Evolutionary conservation across 2,888 invertebrate species (phyloP).

Genomic region (Zhengitettix transpicula): DNA sequence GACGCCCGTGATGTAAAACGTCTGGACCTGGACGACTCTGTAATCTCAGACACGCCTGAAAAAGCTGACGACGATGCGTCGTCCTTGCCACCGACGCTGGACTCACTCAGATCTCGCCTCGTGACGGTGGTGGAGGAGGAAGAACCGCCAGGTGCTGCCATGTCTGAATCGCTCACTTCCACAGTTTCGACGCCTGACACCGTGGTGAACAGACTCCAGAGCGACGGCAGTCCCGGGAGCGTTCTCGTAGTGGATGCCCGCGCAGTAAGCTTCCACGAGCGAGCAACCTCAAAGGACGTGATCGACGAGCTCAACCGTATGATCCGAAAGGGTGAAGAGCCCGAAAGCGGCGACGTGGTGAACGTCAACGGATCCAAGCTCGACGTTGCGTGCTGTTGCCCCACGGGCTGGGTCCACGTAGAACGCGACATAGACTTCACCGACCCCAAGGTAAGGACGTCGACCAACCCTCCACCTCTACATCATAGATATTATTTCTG

Average conservation of each 20-base stretch:
- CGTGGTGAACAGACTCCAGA: conserved; percentile 28
- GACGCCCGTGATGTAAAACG: neutral
- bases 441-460: conserved; percentile 50
- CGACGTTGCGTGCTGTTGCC: conserved; percentile 48
- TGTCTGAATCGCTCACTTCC: conserved; percentile 47
- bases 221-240: conserved; percentile 20
- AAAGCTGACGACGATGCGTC: neutral
- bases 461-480: too few relatives aligned
- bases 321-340: conserved; percentile 37
- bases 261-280: conserved; percentile 52
- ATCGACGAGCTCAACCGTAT: conserved; percentile 56
- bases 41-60: neutral
- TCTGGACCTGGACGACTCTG: neutral
- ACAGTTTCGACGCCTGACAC: conserved; percentile 55
- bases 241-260: conserved; percentile 31
- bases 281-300: conserved; percentile 58
- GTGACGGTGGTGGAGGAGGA: conserved; percentile 44
- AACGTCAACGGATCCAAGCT: conserved; percentile 24
- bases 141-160: conserved; percentile 30
- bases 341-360: conserved; percentile 8
- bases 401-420: conserved; percentile 66
- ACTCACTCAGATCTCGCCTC: neutral
- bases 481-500: too few relatives aligned
- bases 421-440: conserved; percentile 60
- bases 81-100: neutral